Base-by-base conservation (phyloP, 2,888 invertebrate species). In the Dryocosmus kuriphilus region DNA sequence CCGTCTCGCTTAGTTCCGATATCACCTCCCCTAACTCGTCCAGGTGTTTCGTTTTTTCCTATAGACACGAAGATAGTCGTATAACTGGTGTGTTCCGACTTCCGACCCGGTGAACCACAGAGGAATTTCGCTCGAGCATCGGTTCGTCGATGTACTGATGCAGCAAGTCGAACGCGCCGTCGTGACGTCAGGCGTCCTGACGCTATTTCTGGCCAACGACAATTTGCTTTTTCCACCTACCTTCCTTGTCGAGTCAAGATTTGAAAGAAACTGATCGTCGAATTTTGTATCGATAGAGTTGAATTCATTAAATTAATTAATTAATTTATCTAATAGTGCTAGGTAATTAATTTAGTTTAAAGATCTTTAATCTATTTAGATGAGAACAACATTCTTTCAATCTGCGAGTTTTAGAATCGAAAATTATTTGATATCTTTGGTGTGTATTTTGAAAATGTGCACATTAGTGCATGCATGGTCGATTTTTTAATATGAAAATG, bases 111-210 rank as follows among this genome's bases (percentile, higher is more conserved):
- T 78, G 77, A 78, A 62, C 41, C 74, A 32, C 61, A 35, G 60
- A 75, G 76, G 74, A 75, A 81, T 84, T 81, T 80, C 80, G 51
- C n/a, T 51, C 79, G 77, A 46, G 22, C 63, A n/a, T 63, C 62
- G 76, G 76, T 74, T 55, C 57, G 75, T 76, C 75, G 79, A 67
- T 63, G 41, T 76, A 61, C 75, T 80, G 79, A 67, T 67, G 24
- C 30, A 46, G 71, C 80, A 30, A 46, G 46, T 30, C 46, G 30
- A 51, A 46, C 27, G 83, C 82, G 83, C 82, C 82, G 77, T 71
- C 81, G 78, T 86, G 88, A 87, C 86, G 86, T 87, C 87, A 86
- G 78, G 60, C 81, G 71, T 82, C 79, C 80, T 81, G 77, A 79
- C 81, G 83, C 83, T 86, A 87, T 86, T 85, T 84, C 84, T 82